Evolutionary conservation across 2,888 invertebrate genomes (phyloP).

Genomic region (Caenorhabditis sp.): DNA sequence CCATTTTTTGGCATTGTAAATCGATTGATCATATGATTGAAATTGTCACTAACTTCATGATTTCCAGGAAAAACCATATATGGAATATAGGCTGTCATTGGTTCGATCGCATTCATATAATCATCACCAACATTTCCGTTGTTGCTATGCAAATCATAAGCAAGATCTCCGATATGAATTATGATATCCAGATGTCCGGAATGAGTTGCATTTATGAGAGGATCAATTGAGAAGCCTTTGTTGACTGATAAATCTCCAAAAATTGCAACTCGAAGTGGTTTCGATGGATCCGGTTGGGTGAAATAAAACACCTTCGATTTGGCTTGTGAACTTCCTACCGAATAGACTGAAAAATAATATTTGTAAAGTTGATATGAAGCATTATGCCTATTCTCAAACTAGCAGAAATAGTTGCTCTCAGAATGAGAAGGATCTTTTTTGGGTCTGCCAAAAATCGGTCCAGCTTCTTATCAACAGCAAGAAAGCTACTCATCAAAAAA

Average conservation of each 20-base stretch:
- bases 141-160: conserved; percentile 86
- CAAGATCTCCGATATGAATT: conserved; percentile 79
- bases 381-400: too few relatives aligned
- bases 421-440: too few relatives aligned
- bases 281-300: conserved; percentile 44
- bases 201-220: conserved; percentile 84
- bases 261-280: conserved; percentile 75
- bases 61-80: conserved; percentile 82
- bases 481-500: too few relatives aligned
- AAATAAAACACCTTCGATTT: conserved; percentile 56
- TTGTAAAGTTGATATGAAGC: too few relatives aligned
- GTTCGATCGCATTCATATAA: conserved; percentile 43
- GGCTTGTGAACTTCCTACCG: conserved; percentile 54
- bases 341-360: conserved; percentile 52
- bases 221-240: conserved; percentile 83
- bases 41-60: conserved; percentile 79
- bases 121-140: conserved; percentile 78
- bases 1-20: conserved; percentile 86
- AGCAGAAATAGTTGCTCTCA: too few relatives aligned
- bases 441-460: too few relatives aligned
- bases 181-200: conserved; percentile 74
- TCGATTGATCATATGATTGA: conserved; percentile 88
- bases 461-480: too few relatives aligned
- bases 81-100: conserved; percentile 76
- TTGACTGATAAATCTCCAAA: conserved; percentile 93